Base-by-base conservation (phyloP, 2,888 invertebrate species). In the Neuroscelio doddi region DNA sequence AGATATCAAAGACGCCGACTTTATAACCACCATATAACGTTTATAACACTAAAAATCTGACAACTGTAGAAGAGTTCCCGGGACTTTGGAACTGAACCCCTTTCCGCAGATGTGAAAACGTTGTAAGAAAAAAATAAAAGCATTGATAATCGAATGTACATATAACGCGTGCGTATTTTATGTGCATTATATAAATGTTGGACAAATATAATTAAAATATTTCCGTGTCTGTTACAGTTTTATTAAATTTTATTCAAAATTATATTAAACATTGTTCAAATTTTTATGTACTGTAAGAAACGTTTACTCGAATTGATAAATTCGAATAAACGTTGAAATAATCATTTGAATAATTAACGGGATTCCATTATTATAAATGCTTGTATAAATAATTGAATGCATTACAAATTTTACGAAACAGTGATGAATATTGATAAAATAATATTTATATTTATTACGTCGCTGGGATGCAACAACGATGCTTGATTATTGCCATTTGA, bases 31-130 rank as follows among this genome's bases (percentile, higher is more conserved):
- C 74, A 77, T 83, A 82, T 83, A 82, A 80, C 77, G 71, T 80
- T 79, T 74, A 74, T 67, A 71, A 70, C 79, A 72, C 72, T 73
- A 73, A 75, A 79, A 79, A 78, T 80, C 80, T 79, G 79, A 82
- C 81, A 78, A 82, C 82, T 80, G 78, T 80, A 80, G 80, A 77
- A 74, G 63, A 65, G 64, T 56, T 64, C 62, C 58, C 61, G 66
- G 63, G 55, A 66, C 74, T n/a, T n/a, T n/a, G 27, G 26, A 47
- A 56, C 55, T 51, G 50, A 51, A 63, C 38, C 39, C 44, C 30
- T 58, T 56, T 53, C 44, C 45, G 59, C 64, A 14, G 59, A 42
- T 51, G 59, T 59, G 36, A 8, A 38, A 16, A 16, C 15, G 38
- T 38, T n/a, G 16, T 8, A 17, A 15, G 17, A 16, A 9, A n/a